Evolutionary conservation across 2,797 vertebrate genomes (phyloP).

Genomic region (Lacerta bilineata): DNA sequence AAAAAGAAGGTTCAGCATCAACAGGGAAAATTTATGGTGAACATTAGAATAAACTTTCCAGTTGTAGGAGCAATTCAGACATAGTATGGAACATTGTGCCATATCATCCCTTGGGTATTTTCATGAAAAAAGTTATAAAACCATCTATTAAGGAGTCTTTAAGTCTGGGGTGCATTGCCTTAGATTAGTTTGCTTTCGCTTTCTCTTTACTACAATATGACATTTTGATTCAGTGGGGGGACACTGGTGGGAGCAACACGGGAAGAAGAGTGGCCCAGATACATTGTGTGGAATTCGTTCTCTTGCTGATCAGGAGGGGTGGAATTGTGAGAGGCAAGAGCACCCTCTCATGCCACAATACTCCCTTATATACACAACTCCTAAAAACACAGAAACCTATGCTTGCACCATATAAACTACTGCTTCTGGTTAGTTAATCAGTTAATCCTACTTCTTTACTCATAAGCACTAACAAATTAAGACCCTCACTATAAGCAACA

Average conservation of each 20-base stretch:
- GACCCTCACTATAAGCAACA: not conserved
- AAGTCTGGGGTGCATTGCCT: not conserved
- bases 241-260: not conserved
- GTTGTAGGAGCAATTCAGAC: not conserved
- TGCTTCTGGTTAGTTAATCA: not conserved
- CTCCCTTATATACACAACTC: not conserved
- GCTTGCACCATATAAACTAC: not conserved
- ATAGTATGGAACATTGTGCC: not conserved
- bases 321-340: not conserved
- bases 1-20: not conserved
- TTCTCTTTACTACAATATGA: not conserved
- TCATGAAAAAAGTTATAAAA: not conserved
- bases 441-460: not conserved
- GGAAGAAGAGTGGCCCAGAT: not conserved
- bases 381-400: not conserved
- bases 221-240: not conserved
- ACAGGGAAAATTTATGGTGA: not conserved
- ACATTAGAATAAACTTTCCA: not conserved
- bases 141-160: not conserved
- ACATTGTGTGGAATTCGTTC: too few species aligned
- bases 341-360: too few species aligned
- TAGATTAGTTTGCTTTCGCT: not conserved
- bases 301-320: not conserved
- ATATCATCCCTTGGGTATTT: not conserved
- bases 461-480: not conserved